These are phyloP conservation scores for Conger conger DNA, from an alignment of 2,113 vertebrate genomes.

Conservation along the genomic window DNA sequence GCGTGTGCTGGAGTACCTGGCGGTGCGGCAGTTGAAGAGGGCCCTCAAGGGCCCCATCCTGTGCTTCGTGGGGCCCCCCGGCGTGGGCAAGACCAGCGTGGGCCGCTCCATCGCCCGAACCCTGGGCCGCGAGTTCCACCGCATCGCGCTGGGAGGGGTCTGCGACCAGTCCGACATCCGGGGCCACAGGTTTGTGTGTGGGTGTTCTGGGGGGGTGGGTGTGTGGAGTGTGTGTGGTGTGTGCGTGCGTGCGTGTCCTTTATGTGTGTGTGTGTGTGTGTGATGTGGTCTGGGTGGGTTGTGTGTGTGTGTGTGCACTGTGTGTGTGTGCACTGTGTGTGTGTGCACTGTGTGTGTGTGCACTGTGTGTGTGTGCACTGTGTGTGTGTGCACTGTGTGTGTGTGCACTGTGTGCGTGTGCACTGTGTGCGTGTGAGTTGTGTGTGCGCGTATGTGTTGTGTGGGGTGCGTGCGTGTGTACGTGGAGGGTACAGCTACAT, in stretches of 20 bases:
- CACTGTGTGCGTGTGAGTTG: too few species aligned
- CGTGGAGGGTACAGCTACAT: neutral
- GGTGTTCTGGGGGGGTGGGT: too few species aligned
- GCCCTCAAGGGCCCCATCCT: conserved; percentile 93
- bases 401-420: too few species aligned
- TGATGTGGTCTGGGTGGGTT: too few species aligned
- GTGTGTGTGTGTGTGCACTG: neutral
- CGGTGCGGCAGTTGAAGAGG: conserved; percentile 89
- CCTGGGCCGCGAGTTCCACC: conserved; percentile 91
- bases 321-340: too few species aligned
- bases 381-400: too few species aligned
- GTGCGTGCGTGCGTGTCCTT: neutral
- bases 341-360: too few species aligned
- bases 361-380: too few species aligned
- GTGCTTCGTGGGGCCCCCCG: conserved; percentile 95
- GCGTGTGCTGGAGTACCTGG: conserved; percentile 92
- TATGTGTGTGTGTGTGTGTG: neutral
- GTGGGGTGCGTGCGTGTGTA: too few species aligned
- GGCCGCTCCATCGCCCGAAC: conserved; percentile 93
- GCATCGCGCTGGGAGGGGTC: conserved; percentile 91
- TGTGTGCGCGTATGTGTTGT: too few species aligned
- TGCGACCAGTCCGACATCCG: conserved; percentile 97
- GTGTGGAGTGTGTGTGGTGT: conserved; percentile 41
- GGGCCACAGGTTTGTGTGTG: conserved; percentile 83
- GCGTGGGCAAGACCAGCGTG: conserved; percentile 96